Conservation (phyloP, 2,888 invertebrate genomes). For the Thereva unica region DNA sequence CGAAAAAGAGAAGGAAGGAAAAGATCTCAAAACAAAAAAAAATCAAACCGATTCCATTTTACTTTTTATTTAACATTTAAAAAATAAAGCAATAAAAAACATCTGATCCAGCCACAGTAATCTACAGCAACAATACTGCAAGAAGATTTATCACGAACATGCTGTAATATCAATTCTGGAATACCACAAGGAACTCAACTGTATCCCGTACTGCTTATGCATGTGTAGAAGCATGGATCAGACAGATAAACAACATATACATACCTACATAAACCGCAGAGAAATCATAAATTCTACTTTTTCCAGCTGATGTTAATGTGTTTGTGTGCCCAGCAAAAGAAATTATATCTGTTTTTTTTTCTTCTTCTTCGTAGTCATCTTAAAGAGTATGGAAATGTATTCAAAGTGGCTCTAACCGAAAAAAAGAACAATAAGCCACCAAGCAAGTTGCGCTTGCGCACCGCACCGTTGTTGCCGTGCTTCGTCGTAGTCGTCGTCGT, state of each 20-base stretch:
- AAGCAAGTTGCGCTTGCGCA: neutral
- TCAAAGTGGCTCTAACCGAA: constrained; percentile 37
- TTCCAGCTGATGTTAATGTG: constrained; percentile 21
- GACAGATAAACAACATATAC: neutral
- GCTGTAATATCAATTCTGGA: constrained; percentile 17
- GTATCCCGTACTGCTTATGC: constrained; percentile 7
- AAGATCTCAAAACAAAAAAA: constrained; percentile 6
- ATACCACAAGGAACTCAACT: constrained; percentile 22
- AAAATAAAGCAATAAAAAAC: neutral
- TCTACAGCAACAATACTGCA: constrained; percentile 25
- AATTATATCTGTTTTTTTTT: neutral
- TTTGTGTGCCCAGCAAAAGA: constrained; percentile 16
- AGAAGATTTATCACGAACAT: constrained; percentile 23
- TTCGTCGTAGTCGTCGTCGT: neutral
- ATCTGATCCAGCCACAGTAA: constrained; percentile 18
- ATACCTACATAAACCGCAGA: constrained; percentile 31
- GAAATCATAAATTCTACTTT: constrained; percentile 33
- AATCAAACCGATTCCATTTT: constrained; percentile 15
- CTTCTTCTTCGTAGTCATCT: too few relatives aligned
- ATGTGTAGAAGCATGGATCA: constrained; percentile 15
- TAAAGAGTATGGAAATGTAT: constrained; percentile 31
- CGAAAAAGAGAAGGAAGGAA: constrained; percentile 11
- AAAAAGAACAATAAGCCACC: constrained; percentile 26
- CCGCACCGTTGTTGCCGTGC: constrained; percentile 12
- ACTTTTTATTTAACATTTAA: constrained; percentile 6